Conservation (phyloP, 2,797 vertebrate genomes). For the Phalanger gymnotis region DNA sequence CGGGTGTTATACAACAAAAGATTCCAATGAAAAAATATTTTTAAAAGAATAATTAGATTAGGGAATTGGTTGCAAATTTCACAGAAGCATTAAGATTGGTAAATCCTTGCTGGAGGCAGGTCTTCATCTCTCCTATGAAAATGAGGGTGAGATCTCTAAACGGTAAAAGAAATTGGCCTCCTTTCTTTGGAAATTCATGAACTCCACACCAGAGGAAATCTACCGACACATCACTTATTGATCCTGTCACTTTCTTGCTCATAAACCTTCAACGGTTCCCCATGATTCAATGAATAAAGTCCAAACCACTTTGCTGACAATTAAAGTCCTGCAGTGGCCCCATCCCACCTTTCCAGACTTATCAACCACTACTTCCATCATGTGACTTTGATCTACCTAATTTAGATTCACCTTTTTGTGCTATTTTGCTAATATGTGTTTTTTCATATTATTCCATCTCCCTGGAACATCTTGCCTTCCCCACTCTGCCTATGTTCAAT, state of each 20-base stretch:
- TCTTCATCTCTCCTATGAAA: slow-evolving; percentile 31
- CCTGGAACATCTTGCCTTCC: neutral
- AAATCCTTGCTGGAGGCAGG: neutral
- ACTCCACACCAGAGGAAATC: slow-evolving; percentile 50
- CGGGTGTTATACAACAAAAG: neutral
- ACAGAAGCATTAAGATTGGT: neutral
- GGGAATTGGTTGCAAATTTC: slow-evolving; percentile 46
- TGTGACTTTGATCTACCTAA: neutral
- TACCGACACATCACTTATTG: neutral
- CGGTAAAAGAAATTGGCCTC: neutral
- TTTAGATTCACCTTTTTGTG: neutral
- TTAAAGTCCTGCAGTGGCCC: neutral
- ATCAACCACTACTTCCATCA: neutral
- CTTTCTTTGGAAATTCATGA: slow-evolving; percentile 56
- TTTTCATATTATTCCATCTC: neutral
- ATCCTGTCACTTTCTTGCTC: neutral
- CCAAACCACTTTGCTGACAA: neutral
- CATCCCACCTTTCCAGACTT: neutral
- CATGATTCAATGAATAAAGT: neutral
- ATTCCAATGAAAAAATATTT: slow-evolving; percentile 41
- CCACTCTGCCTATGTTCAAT: neutral
- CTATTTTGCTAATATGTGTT: neutral
- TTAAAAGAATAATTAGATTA: slow-evolving; percentile 40
- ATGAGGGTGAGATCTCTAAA: neutral
- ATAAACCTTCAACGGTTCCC: neutral